These are phyloP conservation scores for Opisthograptis luteolata DNA, from an alignment of 2,888 invertebrate genomes.

Conservation along the genomic window DNA sequence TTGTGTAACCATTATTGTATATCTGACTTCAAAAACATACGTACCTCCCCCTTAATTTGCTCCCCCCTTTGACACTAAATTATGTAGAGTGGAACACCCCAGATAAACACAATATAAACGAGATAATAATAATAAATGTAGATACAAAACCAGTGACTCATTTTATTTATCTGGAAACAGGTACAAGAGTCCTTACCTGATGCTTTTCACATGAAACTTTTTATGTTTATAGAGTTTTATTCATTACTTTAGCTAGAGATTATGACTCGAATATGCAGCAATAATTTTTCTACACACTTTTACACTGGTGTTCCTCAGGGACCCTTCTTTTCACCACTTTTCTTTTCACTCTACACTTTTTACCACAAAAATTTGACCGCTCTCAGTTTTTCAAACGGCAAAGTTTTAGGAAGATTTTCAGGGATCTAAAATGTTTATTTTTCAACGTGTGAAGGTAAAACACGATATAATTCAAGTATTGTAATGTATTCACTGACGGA, in stretches of 20 bases:
- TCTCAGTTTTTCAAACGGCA: no score
- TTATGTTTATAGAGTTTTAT: no score
- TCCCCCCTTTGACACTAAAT: background rate
- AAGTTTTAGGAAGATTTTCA: no score
- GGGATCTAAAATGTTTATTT: background rate
- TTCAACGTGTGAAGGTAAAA: background rate
- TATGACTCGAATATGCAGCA: no score
- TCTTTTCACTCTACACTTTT: slow-evolving; percentile 1
- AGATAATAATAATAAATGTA: background rate
- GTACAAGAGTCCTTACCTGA: background rate
- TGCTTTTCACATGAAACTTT: background rate
- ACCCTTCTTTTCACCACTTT: slow-evolving; percentile 1
- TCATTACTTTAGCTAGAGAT: no score
- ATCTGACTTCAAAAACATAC: no score
- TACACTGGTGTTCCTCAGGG: slow-evolving; percentile 14
- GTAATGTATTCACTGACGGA: slow-evolving; percentile 26
- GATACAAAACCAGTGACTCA: background rate
- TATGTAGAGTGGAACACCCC: background rate
- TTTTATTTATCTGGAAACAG: background rate
- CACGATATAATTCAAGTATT: slow-evolving; percentile 11
- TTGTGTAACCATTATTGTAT: no score
- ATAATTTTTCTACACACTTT: no score
- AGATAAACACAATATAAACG: slow-evolving; percentile 1
- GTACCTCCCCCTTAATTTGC: no score
- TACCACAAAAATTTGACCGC: no score